Percentiles rank a stretch among this genome's conserved stretches.
phyloP scores from a whole-genome alignment of 1,140 invertebrate genomes.

The Drosophila jambulina region DNA sequence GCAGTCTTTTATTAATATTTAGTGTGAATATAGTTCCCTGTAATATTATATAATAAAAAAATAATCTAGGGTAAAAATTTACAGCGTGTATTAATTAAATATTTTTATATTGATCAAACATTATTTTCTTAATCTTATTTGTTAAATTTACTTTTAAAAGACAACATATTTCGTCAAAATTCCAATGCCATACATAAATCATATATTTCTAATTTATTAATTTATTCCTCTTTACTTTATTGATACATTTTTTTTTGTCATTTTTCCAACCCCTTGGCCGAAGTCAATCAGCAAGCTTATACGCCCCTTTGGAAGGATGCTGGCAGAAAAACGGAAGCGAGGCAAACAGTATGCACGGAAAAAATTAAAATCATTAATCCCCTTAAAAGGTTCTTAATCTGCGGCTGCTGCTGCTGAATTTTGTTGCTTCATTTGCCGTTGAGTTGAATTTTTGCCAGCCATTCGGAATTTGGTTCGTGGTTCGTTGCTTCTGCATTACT shows the following conservation, averaged over 20 bases:
- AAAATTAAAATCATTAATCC: conserved; percentile 78
- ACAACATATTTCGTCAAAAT: too few relatives aligned
- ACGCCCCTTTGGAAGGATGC: not conserved
- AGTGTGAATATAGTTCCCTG: not conserved
- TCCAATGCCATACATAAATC: not conserved
- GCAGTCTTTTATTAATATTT: not conserved
- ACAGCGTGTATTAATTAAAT: too few relatives aligned
- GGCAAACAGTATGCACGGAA: conserved; percentile 39
- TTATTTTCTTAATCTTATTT: not conserved
- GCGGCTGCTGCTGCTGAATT: conserved; percentile 72
- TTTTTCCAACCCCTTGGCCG: too few relatives aligned
- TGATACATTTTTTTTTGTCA: not conserved
- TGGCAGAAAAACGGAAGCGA: conserved; percentile 35
- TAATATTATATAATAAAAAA: not conserved
- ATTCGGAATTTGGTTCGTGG: conserved; percentile 2
- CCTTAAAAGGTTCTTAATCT: conserved; percentile 85
- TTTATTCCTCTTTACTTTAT: not conserved
- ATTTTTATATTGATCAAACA: too few relatives aligned
- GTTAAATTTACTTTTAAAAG: not conserved
- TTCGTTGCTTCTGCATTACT: conserved; percentile 46
- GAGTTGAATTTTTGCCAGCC: conserved; percentile 25
- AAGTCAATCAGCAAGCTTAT: conserved; percentile 1
- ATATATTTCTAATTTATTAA: not conserved
- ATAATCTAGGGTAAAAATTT: not conserved
- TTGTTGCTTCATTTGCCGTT: conserved; percentile 70